phyloP scores from a whole-genome alignment of 2,888 invertebrate genomes.

The Liodrosophila aerea region DNA sequence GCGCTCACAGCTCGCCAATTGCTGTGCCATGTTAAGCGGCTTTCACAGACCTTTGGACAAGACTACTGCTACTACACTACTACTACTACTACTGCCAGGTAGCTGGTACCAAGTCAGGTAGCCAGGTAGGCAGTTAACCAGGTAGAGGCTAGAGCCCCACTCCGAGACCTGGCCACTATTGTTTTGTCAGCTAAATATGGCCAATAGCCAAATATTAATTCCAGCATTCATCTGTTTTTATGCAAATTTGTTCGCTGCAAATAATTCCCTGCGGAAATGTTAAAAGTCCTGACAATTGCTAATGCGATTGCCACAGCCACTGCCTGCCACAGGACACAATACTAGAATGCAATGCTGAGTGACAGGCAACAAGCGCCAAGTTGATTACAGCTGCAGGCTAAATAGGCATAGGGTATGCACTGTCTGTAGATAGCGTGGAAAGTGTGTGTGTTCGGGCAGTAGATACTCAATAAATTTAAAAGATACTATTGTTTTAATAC shows the following conservation, averaged over 20 bases:
- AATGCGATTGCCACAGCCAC: conserved; percentile 22
- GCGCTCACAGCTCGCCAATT: conserved; percentile 48
- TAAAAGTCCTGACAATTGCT: conserved; percentile 7
- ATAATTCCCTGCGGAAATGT: conserved; percentile 22
- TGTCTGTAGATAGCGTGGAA: too few relatives aligned
- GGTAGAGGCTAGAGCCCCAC: conserved; percentile 7
- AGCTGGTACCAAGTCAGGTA: too few relatives aligned
- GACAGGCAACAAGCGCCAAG: conserved; percentile 39
- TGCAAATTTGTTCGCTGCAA: conserved; percentile 56
- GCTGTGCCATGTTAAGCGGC: conserved; percentile 41
- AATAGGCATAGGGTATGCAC: too few relatives aligned
- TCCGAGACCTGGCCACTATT: conserved; percentile 48
- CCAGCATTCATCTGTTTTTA: conserved; percentile 64
- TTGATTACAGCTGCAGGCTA: conserved; percentile 36
- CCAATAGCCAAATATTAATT: conserved; percentile 76
- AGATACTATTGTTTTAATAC: too few relatives aligned
- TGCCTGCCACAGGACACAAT: conserved; percentile 3
- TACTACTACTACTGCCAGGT: too few relatives aligned
- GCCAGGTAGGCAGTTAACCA: conserved; percentile 10
- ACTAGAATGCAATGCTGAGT: conserved; percentile 17
- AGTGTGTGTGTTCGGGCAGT: too few relatives aligned
- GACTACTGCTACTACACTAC: too few relatives aligned
- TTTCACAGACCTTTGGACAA: conserved; percentile 58
- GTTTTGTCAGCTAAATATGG: conserved; percentile 75
- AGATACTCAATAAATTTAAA: too few relatives aligned